These are phyloP conservation scores for Coremacera marginata DNA, from an alignment of 2,888 invertebrate species.

Conservation along the genomic window DNA sequence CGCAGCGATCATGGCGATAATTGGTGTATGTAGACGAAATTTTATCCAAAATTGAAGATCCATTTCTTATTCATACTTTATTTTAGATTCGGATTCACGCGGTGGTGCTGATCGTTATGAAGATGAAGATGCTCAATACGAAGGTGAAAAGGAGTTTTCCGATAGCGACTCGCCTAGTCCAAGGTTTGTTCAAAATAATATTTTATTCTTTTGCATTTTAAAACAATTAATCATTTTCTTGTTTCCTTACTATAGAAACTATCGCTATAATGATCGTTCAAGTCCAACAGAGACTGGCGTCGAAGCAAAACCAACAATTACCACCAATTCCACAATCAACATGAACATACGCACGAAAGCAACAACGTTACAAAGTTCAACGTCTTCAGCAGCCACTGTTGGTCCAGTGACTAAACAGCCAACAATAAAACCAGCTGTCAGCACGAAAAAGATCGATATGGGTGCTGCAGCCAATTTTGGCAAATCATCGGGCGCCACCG, in stretches of 20 bases:
- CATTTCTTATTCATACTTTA: background rate
- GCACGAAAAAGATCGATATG: conserved; percentile 73
- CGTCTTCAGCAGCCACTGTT: conserved; percentile 53
- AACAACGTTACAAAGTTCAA: conserved; percentile 55
- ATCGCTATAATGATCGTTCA: conserved; percentile 68
- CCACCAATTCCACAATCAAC: conserved; percentile 55
- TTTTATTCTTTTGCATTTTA: background rate
- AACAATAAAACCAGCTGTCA: conserved; percentile 61
- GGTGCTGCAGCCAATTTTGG: conserved; percentile 80
- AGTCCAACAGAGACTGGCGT: conserved; percentile 63
- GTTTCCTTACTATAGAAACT: conserved; percentile 55
- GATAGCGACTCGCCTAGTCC: conserved; percentile 75
- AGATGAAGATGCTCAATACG: conserved; percentile 73
- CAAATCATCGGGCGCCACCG: conserved; percentile 65
- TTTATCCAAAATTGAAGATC: background rate
- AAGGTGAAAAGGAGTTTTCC: conserved; percentile 78
- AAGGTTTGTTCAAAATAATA: conserved; percentile 52
- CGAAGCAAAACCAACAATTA: conserved; percentile 59
- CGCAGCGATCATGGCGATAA: conserved; percentile 64
- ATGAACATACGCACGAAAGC: conserved; percentile 62
- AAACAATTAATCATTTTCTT: background rate
- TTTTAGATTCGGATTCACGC: conserved; percentile 64
- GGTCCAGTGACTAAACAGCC: conserved; percentile 70
- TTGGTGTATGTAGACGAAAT: conserved; percentile 70
- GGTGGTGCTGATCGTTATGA: conserved; percentile 64